These are phyloP conservation scores for Podargus strigoides DNA, from an alignment of 2,797 vertebrate species.

Conservation along the genomic window DNA sequence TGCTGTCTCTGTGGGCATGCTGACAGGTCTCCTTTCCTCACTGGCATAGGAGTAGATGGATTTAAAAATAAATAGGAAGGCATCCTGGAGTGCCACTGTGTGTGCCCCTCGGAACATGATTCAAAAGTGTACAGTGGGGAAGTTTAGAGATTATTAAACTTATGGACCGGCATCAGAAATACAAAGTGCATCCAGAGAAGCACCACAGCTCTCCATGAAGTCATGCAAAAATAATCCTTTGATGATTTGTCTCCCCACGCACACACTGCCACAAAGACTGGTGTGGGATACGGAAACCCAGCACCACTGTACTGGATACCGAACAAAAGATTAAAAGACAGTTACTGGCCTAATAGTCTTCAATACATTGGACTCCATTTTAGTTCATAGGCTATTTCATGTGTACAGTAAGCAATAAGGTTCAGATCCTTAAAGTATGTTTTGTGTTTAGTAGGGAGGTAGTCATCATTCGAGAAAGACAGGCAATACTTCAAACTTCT, in stretches of 20 bases:
- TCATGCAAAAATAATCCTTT: not conserved
- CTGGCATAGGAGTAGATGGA: not conserved
- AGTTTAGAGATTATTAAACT: not conserved
- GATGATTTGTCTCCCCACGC: not conserved
- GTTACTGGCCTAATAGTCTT: not conserved
- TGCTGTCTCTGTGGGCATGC: not conserved
- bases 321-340: not conserved
- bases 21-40: not conserved
- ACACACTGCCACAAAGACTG: not conserved
- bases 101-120: not conserved
- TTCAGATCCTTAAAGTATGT: not conserved
- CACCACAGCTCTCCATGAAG: not conserved
- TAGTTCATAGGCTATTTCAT: not conserved
- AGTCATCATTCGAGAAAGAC: not conserved
- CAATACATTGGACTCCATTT: not conserved
- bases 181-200: not conserved
- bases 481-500: not conserved
- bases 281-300: not conserved
- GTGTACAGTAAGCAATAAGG: not conserved
- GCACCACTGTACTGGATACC: not conserved
- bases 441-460: not conserved
- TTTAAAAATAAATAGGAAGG: conserved; percentile 11
- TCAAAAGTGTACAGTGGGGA: not conserved
- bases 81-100: not conserved
- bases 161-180: not conserved